phyloP scores from a whole-genome alignment of 2,888 invertebrate species.

The Cheiracanthium punctorium region DNA sequence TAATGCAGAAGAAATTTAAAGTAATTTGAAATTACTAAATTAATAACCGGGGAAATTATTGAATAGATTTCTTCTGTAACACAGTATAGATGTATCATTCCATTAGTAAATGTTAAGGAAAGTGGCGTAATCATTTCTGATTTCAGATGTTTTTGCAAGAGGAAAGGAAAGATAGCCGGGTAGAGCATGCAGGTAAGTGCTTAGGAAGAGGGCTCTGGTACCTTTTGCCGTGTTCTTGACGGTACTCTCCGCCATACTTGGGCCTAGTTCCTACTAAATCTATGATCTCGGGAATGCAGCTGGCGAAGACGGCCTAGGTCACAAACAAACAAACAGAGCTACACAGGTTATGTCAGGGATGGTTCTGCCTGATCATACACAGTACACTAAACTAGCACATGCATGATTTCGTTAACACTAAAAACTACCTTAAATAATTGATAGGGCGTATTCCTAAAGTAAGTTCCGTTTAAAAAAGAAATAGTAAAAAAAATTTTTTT shows the following conservation, averaged over 20 bases:
- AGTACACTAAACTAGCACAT: neutral
- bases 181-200: slow-evolving; percentile 12
- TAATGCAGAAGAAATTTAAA: too few relatives aligned
- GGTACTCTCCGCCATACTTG: slow-evolving; percentile 99
- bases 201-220: slow-evolving; percentile 77
- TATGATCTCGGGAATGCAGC: slow-evolving; percentile 99
- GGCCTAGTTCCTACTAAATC: slow-evolving; percentile 99
- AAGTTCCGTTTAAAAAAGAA: too few relatives aligned
- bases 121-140: too few relatives aligned
- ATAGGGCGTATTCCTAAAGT: too few relatives aligned
- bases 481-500: too few relatives aligned
- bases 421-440: too few relatives aligned
- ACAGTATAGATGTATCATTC: too few relatives aligned
- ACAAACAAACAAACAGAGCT: slow-evolving; percentile 50
- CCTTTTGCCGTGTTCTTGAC: slow-evolving; percentile 93
- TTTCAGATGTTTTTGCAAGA: neutral
- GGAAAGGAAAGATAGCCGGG: neutral
- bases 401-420: too few relatives aligned
- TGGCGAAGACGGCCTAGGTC: slow-evolving; percentile 98
- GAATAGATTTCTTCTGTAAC: too few relatives aligned
- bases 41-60: too few relatives aligned
- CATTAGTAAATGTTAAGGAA: too few relatives aligned
- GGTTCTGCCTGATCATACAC: slow-evolving; percentile 2
- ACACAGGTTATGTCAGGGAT: slow-evolving; percentile 11
- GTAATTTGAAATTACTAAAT: too few relatives aligned